Base-by-base conservation (phyloP, 2,888 invertebrate genomes). In the Charanyca ferruginea region DNA sequence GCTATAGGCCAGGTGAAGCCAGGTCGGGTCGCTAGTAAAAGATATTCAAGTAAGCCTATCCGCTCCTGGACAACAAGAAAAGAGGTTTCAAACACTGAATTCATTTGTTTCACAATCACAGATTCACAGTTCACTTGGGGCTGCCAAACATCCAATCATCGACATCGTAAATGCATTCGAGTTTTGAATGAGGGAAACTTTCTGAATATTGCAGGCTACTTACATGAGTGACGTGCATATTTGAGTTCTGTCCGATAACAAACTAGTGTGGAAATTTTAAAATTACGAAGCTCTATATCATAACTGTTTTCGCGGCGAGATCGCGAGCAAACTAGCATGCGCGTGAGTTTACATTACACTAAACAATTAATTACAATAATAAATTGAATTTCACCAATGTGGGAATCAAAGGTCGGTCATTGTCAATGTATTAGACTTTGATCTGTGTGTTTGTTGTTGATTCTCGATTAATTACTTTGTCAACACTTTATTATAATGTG, bases 361-460 rank as follows among this genome's bases (percentile, higher is more conserved):
- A 60, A 68, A 55, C 45, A 68, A 32, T 35, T 9, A 67, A 67
- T 53, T 44, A n/a, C n/a, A n/a, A n/a, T n/a, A n/a, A n/a, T n/a
- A n/a, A 44, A 45, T 41, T 38, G 22, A 70, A 57, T 70, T 73
- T 71, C 58, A 71, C 49, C 45, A 55, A 64, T 42, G 18, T 3
- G 9, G 18, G 58, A 67, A 55, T 55, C 79, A 75, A 75, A 75
- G 75, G 74, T 75, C 54, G 62, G 9, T 38, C 23, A 1, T 7
- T 47, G 20, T 8, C 13, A 25, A 48, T 48, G 22, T 8, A 51
- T 6, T 59, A 55, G 75, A 79, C 79, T 79, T 79, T 54, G 67
- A 64, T 22, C 54, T 41, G 6, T 23, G 2, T 13, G 28, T 59
- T 64, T 72, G 66, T 63, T 71, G 35, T 79, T 63, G 54, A 68